Evolutionary conservation across 1,140 invertebrate species (phyloP).

Genomic region (Aphelinus atriplicis): DNA sequence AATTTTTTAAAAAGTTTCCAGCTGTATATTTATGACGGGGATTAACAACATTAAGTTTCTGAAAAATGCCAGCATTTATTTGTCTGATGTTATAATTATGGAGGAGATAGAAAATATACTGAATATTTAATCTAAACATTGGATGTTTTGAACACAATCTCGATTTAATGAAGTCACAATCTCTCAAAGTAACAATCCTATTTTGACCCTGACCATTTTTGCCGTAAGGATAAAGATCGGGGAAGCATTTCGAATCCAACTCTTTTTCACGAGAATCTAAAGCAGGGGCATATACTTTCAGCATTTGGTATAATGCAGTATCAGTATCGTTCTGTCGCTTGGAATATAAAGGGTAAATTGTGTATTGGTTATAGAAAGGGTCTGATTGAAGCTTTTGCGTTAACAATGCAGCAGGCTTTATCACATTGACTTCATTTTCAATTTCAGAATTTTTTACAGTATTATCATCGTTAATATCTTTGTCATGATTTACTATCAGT

Average conservation of each 20-base stretch:
- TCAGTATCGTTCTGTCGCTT: conserved; percentile 23
- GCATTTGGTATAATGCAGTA: conserved; percentile 49
- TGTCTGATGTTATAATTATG: conserved; percentile 49
- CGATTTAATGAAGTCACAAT: conserved; percentile 48
- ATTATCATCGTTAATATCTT: background rate
- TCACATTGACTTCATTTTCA: background rate
- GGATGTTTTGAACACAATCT: conserved; percentile 47
- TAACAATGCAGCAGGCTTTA: conserved; percentile 1
- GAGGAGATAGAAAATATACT: conserved; percentile 52
- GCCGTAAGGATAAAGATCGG: conserved; percentile 50
- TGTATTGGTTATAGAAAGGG: background rate
- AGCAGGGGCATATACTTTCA: too few species aligned
- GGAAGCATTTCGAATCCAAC: conserved; percentile 52
- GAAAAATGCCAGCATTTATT: conserved; percentile 49
- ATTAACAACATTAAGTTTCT: conserved; percentile 52
- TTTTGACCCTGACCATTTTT: conserved; percentile 46
- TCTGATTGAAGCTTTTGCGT: conserved; percentile 7
- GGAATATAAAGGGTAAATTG: conserved; percentile 16
- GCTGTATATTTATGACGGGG: conserved; percentile 43
- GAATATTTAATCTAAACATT: conserved; percentile 48
- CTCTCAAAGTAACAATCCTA: conserved; percentile 39
- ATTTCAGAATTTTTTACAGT: conserved; percentile 9
- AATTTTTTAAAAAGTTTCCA: conserved; percentile 43
- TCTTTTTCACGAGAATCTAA: conserved; percentile 14
- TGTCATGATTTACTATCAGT: background rate